Evolutionary conservation across 2,888 invertebrate species (phyloP).

Genomic region (Chrysopilus asiliformis): DNA sequence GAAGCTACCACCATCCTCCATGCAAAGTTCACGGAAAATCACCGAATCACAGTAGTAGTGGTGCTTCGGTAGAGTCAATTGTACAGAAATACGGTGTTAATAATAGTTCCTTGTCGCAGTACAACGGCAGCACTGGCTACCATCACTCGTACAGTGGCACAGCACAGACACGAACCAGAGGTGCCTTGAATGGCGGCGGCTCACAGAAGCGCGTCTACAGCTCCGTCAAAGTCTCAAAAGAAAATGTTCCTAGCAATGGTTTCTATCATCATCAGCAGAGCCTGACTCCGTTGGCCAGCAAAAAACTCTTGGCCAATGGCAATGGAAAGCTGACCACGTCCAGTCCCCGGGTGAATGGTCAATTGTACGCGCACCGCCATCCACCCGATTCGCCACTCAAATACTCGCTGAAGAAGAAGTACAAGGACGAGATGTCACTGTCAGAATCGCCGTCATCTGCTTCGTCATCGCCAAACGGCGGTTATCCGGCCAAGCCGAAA

Average conservation of each 20-base stretch:
- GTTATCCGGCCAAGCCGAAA: neutral
- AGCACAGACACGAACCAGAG: neutral
- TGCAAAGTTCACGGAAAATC: conserved; percentile 18
- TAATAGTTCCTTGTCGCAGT: conserved; percentile 10
- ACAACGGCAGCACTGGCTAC: neutral
- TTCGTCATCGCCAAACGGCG: conserved; percentile 5
- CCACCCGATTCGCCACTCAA: neutral
- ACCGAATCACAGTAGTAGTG: conserved; percentile 20
- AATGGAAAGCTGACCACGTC: conserved; percentile 17
- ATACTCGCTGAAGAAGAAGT: conserved; percentile 5
- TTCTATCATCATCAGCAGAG: too few relatives aligned
- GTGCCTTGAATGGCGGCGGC: conserved; percentile 8
- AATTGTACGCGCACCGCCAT: neutral
- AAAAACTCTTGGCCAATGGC: conserved; percentile 9
- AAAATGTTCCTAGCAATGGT: conserved; percentile 24
- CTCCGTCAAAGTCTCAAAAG: conserved; percentile 27
- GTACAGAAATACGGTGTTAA: conserved; percentile 23
- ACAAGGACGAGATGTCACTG: conserved; percentile 4
- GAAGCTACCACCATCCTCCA: conserved; percentile 5
- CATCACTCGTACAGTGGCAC: neutral
- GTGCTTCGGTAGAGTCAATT: conserved; percentile 20
- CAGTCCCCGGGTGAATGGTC: conserved; percentile 6
- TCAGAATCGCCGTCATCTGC: conserved; percentile 5
- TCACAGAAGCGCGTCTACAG: conserved; percentile 33
- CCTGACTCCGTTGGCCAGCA: too few relatives aligned